A percentile compares a stretch with the other conserved stretches of the same genome.
Evolutionary conservation across 1,140 invertebrate species (phyloP).

Genomic region (Gyrodactylus bullatarudis): DNA sequence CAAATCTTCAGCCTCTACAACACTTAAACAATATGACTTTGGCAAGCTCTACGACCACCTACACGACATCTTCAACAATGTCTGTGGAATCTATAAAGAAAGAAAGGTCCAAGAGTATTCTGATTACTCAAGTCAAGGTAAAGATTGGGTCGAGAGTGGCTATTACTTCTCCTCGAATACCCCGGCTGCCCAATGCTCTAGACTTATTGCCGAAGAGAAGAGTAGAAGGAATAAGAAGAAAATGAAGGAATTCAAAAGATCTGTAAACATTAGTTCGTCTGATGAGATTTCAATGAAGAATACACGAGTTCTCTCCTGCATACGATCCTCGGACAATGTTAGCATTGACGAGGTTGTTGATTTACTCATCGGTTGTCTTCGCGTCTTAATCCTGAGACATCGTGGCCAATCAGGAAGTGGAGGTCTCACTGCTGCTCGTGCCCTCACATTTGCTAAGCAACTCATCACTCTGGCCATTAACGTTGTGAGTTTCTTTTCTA

Average conservation of each 20-base stretch:
- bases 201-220: neutral
- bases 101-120: neutral
- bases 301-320: neutral
- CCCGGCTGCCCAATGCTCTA: neutral
- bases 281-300: too few relatives aligned
- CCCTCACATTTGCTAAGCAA: neutral
- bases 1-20: neutral
- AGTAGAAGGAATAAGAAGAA: neutral
- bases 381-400: neutral
- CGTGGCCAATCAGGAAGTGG: neutral
- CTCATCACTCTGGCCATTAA: neutral
- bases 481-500: neutral
- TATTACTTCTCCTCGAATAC: neutral
- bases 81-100: neutral
- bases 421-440: neutral
- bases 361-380: neutral
- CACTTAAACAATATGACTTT: neutral
- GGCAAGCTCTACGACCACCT: neutral
- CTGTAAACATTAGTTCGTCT: neutral
- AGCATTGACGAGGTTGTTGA: neutral
- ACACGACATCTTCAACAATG: neutral
- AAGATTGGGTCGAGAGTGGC: neutral
- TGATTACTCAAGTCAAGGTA: too few relatives aligned
- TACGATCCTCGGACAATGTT: neutral
- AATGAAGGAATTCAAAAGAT: neutral